Evolutionary conservation across 2,113 vertebrate species (phyloP), one percentile per base, ranked within the genome.

Genomic region (Tiliqua scincoides): DNA sequence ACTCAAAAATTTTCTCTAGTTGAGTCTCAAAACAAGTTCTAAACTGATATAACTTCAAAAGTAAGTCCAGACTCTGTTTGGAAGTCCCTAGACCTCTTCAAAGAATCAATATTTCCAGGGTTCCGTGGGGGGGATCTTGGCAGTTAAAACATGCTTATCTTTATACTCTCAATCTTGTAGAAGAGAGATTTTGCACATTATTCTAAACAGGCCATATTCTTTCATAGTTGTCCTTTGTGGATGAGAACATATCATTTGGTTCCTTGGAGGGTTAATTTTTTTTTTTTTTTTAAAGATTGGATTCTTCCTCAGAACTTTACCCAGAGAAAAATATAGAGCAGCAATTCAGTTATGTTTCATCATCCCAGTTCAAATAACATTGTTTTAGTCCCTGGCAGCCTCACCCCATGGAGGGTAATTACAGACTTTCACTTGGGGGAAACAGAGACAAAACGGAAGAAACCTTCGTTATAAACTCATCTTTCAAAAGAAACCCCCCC

Each of bases 331-430:
- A 87, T 91, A 87, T 93, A 97, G 95, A 94, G 95, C 93, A 93
- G 94, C 93, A 96, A 96, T 96, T 95, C 95, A 91, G 92, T 89
- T 92, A 89, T 90, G 95, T 96, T 94, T 97, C 95, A 96, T 95
- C 95, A 95, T 94, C 93, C 94, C 93, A 30, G 68, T 96, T 95
- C 93, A 97, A 97, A 96, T 96, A 95, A 96, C 95, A 96, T 96
- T 96, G 95, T 97, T 95, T 94, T 91, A 93, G 94, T 84, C 90
- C 93, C 89, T 70, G 73, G 93, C 94, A 89, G 95, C 96, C 95
- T 96, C 90, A 91, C 95, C 95, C 94, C 89, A 93, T 87, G 81
- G 87, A 92, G 83, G 35, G 94, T 97, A 97, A 97, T 97, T 97
- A 97, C 94, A 97, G 96, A 95, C 96, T 95, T 96, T 94, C 89